Base-by-base conservation (phyloP, 2,888 invertebrate genomes). In the Eilema sororculum region DNA sequence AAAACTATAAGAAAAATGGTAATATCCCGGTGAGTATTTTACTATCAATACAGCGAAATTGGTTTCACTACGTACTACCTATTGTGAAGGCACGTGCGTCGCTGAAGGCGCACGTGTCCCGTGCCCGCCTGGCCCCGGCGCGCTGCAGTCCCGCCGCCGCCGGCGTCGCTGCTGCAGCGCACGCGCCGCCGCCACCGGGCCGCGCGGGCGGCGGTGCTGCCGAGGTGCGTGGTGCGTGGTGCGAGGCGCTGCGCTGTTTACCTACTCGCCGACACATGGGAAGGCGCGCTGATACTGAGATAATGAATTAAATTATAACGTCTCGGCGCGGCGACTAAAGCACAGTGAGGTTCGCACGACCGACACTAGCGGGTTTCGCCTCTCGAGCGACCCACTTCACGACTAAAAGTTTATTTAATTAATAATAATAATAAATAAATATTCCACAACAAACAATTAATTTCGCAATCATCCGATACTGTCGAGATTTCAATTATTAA, bases 261-360 rank as follows among this genome's bases (percentile, higher is more conserved):
- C 52, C 52, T 52, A 77, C 81, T 74, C 69, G 52, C 46, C 30
- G 22, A 73, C 71, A 67, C 79, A 65, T 78, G 75, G 72, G 69
- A 76, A 79, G 75, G 76, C 74, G 75, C 68, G 78, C 78, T 79
- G 81, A 77, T 77, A 77, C 56, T 66, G 68, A 81, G 86, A 86
- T 87, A 87, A 83, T 79, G 79, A 76, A 73, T 76, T 73, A 73
- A 81, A 80, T 75, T 79, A 81, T 74, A 82, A 65, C 81, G 68
- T 62, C 33, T 57, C 33, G 33, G 33, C 9, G n/a, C n/a, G n/a
- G n/a, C 33, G 56, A 65, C 66, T 41, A 72, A 77, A 75, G 75
- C 79, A 74, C 77, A 73, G 76, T 73, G 67, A 72, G 74, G 60
- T 68, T 74, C 73, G 72, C 73, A 65, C 78, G 75, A 69, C 57